Conservation (phyloP, 2,888 invertebrate species). For the Formica aserva region DNA sequence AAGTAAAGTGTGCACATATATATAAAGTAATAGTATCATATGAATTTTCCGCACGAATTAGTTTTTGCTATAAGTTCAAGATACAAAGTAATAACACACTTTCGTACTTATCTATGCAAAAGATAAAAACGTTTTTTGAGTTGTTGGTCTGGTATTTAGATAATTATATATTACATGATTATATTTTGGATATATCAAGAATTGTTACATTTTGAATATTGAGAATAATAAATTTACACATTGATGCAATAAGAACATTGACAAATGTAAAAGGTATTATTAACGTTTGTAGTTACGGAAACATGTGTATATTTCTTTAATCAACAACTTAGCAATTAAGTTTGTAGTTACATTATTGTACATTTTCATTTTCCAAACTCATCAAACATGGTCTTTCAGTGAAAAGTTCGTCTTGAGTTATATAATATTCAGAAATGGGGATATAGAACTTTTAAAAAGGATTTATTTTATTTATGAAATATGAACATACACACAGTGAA, state of each 20-base stretch:
- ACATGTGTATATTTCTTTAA: conserved; percentile 24
- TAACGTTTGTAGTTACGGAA: conserved; percentile 28
- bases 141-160: not conserved
- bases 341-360: conserved; percentile 46
- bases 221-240: conserved; percentile 18
- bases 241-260: not conserved
- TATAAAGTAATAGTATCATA: conserved; percentile 15
- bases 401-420: conserved; percentile 73
- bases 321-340: conserved; percentile 43
- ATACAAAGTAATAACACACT: conserved; percentile 23
- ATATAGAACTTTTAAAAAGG: conserved; percentile 77
- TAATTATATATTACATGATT: conserved; percentile 1
- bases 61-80: conserved; percentile 25
- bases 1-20: conserved; percentile 10
- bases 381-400: conserved; percentile 78
- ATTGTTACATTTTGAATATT: conserved; percentile 4
- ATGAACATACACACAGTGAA: conserved; percentile 67
- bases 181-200: not conserved
- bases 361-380: conserved; percentile 34
- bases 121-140: conserved; percentile 25
- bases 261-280: conserved; percentile 4
- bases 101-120: conserved; percentile 41
- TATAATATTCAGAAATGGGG: conserved; percentile 74
- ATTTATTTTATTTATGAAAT: conserved; percentile 83
- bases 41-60: conserved; percentile 43